Percentiles rank a stretch among this genome's conserved stretches.
phyloP scores from a whole-genome alignment of 2,113 vertebrate species.

The Talpa occidentalis region DNA sequence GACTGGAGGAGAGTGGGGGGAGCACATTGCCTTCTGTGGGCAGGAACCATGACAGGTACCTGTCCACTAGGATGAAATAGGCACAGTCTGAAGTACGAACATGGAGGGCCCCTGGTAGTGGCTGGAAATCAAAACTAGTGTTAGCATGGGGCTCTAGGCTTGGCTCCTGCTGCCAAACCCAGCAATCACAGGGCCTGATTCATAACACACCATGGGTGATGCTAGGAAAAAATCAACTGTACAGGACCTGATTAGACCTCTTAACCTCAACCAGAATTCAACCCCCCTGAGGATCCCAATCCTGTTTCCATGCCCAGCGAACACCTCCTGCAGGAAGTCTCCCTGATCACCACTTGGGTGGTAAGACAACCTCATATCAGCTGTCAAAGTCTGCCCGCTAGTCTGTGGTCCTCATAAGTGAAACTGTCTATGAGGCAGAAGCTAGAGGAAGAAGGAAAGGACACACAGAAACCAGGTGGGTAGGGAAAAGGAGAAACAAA shows the following conservation, averaged over 20 bases:
- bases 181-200: no score
- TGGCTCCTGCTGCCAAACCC: background rate
- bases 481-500: background rate
- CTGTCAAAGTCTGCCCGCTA: background rate
- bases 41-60: constrained; percentile 96
- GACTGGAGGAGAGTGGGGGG: constrained; percentile 90
- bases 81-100: constrained; percentile 92
- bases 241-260: background rate
- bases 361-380: background rate
- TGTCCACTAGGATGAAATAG: constrained; percentile 96
- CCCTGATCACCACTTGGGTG: fast-evolving
- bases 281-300: background rate
- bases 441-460: background rate
- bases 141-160: background rate
- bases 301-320: background rate
- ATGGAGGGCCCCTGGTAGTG: constrained; percentile 82
- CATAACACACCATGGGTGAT: background rate
- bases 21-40: constrained; percentile 95
- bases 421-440: background rate
- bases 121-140: constrained; percentile 83
- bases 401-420: background rate
- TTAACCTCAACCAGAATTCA: background rate
- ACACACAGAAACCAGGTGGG: background rate
- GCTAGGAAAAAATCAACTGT: background rate
- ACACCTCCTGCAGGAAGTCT: background rate